phyloP scores from a whole-genome alignment of 1,140 invertebrate genomes.

The Trinorchestia longiramus region DNA sequence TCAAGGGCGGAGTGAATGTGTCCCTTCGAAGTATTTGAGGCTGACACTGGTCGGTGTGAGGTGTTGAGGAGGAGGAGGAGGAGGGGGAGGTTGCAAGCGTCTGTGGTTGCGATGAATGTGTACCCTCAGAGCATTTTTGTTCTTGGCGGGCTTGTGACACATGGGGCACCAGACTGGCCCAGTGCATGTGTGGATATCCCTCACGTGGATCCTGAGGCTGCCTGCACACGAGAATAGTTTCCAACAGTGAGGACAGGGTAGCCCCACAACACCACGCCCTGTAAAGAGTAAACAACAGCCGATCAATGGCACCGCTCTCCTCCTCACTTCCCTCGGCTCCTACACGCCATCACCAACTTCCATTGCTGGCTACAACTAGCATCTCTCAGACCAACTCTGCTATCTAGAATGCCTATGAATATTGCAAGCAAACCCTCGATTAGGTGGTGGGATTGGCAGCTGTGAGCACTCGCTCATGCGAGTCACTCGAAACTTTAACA shows the following conservation, averaged over 20 bases:
- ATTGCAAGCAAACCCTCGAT: background rate
- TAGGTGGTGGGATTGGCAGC: background rate
- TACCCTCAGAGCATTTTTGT: slow-evolving; percentile 67
- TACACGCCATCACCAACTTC: background rate
- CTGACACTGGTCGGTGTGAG: slow-evolving; percentile 63
- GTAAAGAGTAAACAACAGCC: slow-evolving; percentile 63
- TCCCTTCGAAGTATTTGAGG: slow-evolving; percentile 65
- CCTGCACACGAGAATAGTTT: slow-evolving; percentile 67
- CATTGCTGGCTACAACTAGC: background rate
- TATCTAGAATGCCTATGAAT: background rate
- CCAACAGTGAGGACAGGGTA: slow-evolving; percentile 67
- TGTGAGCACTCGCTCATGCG: background rate
- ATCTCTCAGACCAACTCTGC: background rate
- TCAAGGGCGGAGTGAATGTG: slow-evolving; percentile 60
- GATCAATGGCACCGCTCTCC: slow-evolving; percentile 65
- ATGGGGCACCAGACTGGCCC: slow-evolving; percentile 67
- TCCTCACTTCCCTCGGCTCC: slow-evolving; percentile 15
- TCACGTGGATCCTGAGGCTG: slow-evolving; percentile 67
- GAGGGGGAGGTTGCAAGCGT: slow-evolving; percentile 39
- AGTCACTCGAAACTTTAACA: background rate
- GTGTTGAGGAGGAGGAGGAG: slow-evolving; percentile 60
- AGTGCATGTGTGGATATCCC: slow-evolving; percentile 66
- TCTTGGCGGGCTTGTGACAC: slow-evolving; percentile 67
- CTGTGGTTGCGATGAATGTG: slow-evolving; percentile 66
- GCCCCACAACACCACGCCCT: slow-evolving; percentile 66